These are phyloP conservation scores for Brachionichthys hirsutus DNA, from an alignment of 2,113 vertebrate genomes.

Conservation along the genomic window DNA sequence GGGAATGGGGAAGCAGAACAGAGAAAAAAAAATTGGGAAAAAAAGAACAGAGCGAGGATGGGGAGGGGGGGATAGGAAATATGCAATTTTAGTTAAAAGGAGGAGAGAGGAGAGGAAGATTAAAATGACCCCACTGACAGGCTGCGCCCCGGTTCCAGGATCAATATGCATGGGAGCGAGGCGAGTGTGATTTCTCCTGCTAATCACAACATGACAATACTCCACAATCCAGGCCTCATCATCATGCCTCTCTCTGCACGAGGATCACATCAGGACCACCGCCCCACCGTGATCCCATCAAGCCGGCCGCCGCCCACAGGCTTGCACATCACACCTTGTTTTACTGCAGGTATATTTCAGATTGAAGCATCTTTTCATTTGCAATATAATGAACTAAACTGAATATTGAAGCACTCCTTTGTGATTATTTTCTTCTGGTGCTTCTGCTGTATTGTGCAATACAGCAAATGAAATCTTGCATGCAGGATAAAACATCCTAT, in stretches of 20 bases:
- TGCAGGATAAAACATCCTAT: conserved; percentile 21
- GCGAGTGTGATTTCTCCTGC: conserved; percentile 70
- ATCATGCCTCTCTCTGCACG: conserved; percentile 27
- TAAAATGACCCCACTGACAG: conserved; percentile 71
- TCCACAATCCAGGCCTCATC: conserved; percentile 60
- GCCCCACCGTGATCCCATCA: conserved; percentile 47
- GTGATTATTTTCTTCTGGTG: conserved; percentile 19
- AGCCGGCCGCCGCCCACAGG: conserved; percentile 43
- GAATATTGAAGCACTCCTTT: conserved; percentile 16
- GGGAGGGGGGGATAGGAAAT: conserved; percentile 8
- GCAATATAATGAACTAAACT: conserved; percentile 27
- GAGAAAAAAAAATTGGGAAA: conserved; percentile 15
- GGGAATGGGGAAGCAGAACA: conserved; percentile 50
- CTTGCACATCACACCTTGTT: conserved; percentile 36
- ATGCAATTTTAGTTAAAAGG: conserved; percentile 29
- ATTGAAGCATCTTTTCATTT: conserved; percentile 16
- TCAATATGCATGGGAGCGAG: conserved; percentile 66
- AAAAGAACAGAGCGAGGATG: conserved; percentile 4
- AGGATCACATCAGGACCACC: conserved; percentile 38
- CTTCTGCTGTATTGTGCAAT: conserved; percentile 15
- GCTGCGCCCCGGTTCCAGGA: conserved; percentile 53
- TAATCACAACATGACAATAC: conserved; percentile 76
- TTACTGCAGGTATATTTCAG: conserved; percentile 30
- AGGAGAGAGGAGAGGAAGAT: conserved; percentile 25
- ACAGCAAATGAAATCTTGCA: conserved; percentile 33